Conservation (phyloP, 2,797 vertebrate genomes). For the Characodon lateralis region DNA sequence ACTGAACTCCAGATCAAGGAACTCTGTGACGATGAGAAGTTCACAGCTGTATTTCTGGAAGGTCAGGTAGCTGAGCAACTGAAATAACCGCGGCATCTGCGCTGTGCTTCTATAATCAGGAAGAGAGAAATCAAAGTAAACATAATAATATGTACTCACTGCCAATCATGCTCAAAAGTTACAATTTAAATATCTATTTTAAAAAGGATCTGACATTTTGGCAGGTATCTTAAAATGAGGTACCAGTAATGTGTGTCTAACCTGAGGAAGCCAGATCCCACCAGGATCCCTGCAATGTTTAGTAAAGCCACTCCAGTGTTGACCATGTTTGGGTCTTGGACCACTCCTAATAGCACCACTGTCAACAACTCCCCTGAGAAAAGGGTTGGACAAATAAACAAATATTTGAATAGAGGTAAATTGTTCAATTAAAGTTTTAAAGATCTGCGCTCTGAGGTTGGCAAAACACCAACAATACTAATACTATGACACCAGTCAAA, state of each 20-base stretch:
- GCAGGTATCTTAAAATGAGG: neutral
- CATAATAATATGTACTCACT: neutral
- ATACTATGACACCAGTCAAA: too few species aligned
- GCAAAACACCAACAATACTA: neutral
- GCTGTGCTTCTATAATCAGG: slow-evolving; percentile 81
- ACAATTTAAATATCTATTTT: neutral
- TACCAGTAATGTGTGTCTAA: slow-evolving; percentile 52
- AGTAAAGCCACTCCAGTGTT: slow-evolving; percentile 90
- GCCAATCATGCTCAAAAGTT: neutral
- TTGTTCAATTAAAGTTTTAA: neutral
- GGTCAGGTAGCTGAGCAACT: slow-evolving; percentile 91
- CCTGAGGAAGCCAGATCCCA: slow-evolving; percentile 93
- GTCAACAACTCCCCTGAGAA: slow-evolving; percentile 86
- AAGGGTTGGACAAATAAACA: neutral
- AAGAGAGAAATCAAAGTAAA: neutral
- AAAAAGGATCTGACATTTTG: neutral
- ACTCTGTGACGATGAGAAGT: slow-evolving; percentile 93
- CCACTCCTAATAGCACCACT: slow-evolving; percentile 86
- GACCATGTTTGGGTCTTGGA: slow-evolving; percentile 91
- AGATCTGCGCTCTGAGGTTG: neutral
- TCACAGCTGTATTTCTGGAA: slow-evolving; percentile 97
- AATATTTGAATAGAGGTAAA: neutral
- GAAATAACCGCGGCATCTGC: slow-evolving; percentile 90
- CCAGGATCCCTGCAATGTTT: slow-evolving; percentile 88
- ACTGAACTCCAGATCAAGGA: slow-evolving; percentile 88